Base-by-base conservation (phyloP, 2,113 vertebrate genomes). In the Platichthys stellatus region DNA sequence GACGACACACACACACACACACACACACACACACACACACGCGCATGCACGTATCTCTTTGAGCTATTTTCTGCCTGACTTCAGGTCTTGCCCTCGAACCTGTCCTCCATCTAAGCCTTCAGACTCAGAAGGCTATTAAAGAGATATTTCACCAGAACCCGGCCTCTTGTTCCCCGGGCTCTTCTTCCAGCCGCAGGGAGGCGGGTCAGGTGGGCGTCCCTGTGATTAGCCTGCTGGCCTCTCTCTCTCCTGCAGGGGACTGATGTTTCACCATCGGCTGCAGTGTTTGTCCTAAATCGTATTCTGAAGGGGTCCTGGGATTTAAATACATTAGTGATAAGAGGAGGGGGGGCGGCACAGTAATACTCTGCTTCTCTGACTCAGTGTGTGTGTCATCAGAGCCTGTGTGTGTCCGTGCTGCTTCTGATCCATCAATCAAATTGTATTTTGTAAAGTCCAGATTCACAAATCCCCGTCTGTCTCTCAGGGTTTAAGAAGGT, bases 51-150 rank as follows among this genome's bases (percentile, higher is more conserved):
- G 10, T 5, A 26, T 71, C 74, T 67, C 69, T 54, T 61, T 67
- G 68, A 83, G 78, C 84, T 82, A 69, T 84, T 86, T 88, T 76
- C 80, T 70, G 61, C 72, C 74, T 54, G 73, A 80, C 82, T 74
- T 78, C 68, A 85, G 76, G 76, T 74, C 62, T 58, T 80, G 67
- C 77, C 72, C 76, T 83, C 51, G 66, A 43, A 88, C 80, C 66
- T 76, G 61, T 69, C 71, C 74, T 80, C 79, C 68, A 69, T 69
- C 60, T 56, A 72, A 82, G 72, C 68, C 70, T 51, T 65, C 7
- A 1, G 62, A 74, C 62, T 86, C 21, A 43, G 59, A 82, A 13
- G 62, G 26, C 21, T 43, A 66, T 78, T 72, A 81, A 82, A 78
- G 63, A 82, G 47, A 86, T 61, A 63, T n/a, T 84, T 78, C 65